Evolutionary conservation across 1,140 invertebrate species (phyloP).

Genomic region (Bombus balteatus): DNA sequence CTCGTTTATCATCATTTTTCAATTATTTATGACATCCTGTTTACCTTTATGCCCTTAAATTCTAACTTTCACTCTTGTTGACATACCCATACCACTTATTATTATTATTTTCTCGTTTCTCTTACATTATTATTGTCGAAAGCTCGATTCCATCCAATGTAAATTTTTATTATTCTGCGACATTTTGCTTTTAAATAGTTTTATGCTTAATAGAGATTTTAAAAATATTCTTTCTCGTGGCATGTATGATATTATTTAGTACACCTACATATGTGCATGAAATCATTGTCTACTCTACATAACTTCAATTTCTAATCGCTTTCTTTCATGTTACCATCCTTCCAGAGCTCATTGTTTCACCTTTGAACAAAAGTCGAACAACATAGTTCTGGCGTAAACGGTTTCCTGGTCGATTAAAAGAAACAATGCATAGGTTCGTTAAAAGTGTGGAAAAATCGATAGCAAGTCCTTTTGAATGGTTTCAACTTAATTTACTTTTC

Average conservation of each 20-base stretch:
- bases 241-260: neutral
- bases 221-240: neutral
- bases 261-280: neutral
- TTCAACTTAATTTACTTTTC: slow-evolving; percentile 31
- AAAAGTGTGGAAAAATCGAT: slow-evolving; percentile 25
- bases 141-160: neutral
- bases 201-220: neutral
- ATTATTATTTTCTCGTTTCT: neutral
- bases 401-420: slow-evolving; percentile 29
- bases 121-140: neutral
- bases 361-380: slow-evolving; percentile 7
- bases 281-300: neutral
- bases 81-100: neutral
- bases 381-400: slow-evolving; percentile 1
- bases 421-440: slow-evolving; percentile 33
- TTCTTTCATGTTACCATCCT: neutral
- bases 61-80: neutral
- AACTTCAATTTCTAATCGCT: neutral
- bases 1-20: neutral
- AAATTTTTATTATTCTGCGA: neutral
- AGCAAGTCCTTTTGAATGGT: slow-evolving; percentile 17
- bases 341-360: neutral
- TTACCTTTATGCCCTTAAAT: neutral
- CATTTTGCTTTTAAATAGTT: neutral
- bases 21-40: neutral